Evolutionary conservation across 2,113 vertebrate species (phyloP).

Genomic region (Podarcis muralis): DNA sequence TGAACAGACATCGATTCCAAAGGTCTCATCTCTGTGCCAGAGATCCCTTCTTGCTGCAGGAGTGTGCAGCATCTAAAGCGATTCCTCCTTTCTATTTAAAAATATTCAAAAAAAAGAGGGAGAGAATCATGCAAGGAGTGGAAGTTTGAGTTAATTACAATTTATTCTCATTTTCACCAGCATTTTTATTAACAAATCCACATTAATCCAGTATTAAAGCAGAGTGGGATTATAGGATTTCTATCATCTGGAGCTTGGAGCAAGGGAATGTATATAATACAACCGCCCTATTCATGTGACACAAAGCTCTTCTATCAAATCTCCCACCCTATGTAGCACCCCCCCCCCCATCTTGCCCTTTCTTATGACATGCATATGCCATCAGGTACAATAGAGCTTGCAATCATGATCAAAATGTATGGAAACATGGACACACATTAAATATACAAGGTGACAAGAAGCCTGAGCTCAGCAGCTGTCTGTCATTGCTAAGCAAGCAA

Average conservation of each 20-base stretch:
- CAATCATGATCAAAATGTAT: slow-evolving; percentile 1
- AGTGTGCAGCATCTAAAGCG: not conserved
- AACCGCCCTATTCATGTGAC: slow-evolving; percentile 71
- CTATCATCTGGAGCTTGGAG: slow-evolving; percentile 76
- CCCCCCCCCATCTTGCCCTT: not conserved
- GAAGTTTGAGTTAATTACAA: slow-evolving; percentile 79
- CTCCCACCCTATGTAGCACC: slow-evolving; percentile 37
- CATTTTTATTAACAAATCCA: slow-evolving; percentile 83
- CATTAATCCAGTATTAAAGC: slow-evolving; percentile 82
- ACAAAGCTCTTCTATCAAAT: slow-evolving; percentile 70
- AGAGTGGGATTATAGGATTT: slow-evolving; percentile 80
- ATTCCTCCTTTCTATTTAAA: slow-evolving; percentile 60
- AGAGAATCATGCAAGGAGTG: slow-evolving; percentile 43
- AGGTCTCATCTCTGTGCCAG: slow-evolving; percentile 4
- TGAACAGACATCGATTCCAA: not conserved
- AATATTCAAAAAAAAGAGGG: slow-evolving; percentile 45
- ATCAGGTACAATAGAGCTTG: not conserved
- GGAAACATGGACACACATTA: not conserved
- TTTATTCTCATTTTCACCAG: slow-evolving; percentile 78
- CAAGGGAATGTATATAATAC: slow-evolving; percentile 75
- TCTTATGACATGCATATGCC: slow-evolving; percentile 33
- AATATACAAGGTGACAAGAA: not conserved
- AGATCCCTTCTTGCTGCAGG: slow-evolving; percentile 8
- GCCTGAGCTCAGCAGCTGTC: not conserved
- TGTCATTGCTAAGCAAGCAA: not conserved